A percentile compares a stretch with the other conserved stretches of the same genome.
phyloP scores from a whole-genome alignment of 2,888 invertebrate species.

The Epirrita christyi region DNA sequence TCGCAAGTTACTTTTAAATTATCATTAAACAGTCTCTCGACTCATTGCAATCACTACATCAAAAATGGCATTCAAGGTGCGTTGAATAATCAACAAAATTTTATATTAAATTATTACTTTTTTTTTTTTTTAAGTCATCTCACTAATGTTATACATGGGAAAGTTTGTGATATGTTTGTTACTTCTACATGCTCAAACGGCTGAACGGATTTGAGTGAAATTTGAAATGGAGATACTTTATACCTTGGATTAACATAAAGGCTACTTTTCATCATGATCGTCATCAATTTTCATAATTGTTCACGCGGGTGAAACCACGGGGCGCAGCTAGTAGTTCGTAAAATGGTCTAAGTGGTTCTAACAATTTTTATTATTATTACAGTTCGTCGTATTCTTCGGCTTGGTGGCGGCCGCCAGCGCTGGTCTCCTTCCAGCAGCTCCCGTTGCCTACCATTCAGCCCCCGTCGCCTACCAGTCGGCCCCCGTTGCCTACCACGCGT shows the following conservation, averaged over 20 bases:
- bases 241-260: too few species aligned
- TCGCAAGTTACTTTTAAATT: slow-evolving; percentile 20
- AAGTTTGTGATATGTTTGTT: slow-evolving; percentile 65
- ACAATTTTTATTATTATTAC: slow-evolving; percentile 19
- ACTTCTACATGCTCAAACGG: too few species aligned
- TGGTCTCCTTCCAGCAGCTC: slow-evolving; percentile 44
- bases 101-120: neutral
- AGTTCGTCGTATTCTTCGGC: slow-evolving; percentile 44
- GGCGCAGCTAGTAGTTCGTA: too few species aligned
- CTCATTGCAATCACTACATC: slow-evolving; percentile 26
- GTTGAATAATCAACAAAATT: slow-evolving; percentile 1
- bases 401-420: slow-evolving; percentile 43
- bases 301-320: too few species aligned
- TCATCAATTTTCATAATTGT: too few species aligned
- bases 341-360: neutral
- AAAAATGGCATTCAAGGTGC: slow-evolving; percentile 43
- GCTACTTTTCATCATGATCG: too few species aligned
- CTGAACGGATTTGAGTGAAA: too few species aligned
- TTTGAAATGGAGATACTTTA: too few species aligned
- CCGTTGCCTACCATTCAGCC: slow-evolving; percentile 46
- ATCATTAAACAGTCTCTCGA: slow-evolving; percentile 30
- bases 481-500: slow-evolving; percentile 49
- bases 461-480: slow-evolving; percentile 46
- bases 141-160: too few species aligned
- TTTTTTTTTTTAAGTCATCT: too few species aligned